Base-by-base conservation (phyloP, 2,797 vertebrate genomes). In the Platalea minor region DNA sequence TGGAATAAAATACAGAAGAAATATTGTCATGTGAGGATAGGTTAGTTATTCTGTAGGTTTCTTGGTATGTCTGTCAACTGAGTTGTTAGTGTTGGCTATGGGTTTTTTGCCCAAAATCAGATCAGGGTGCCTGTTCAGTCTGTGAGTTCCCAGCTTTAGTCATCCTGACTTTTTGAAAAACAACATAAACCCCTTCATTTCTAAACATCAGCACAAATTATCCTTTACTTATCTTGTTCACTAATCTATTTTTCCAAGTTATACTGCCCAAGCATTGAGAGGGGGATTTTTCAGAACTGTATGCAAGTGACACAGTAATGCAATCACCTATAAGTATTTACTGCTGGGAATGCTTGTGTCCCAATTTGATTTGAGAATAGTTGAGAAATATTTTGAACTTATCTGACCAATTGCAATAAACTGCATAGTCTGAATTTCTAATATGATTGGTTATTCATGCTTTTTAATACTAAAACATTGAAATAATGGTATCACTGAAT, bases 21-120 rank as follows among this genome's bases (percentile, higher is more conserved):
- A 48, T 50, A 54, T 18, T 26, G 5, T 33, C 12, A 15, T 7
- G 4, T 23, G 21, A 29, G 1, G 2, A 9, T 26, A 50, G 1
- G 1, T 28, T 63, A 14, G 12, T 46, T 73, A 31, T 15, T 80
- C 45, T 81, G 11, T 18, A 46, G 14, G 8, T 51, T 78, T 73
- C 26, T 86, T 29, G 28, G 6, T 54, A 21, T 39, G 15, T 24
- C 18, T 53, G 14, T 21, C 23, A 67, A 15, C 8, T 21, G 46
- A 21, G 28, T 37, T 76, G 28, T 33, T 54, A 4, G 20, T 26
- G 7, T 28, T 79, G n/a, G 18, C 19, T n/a, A 17, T 14, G 12
- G 20, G 4, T 11, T 37, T 63, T 85, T 76, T 59, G 17, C 18
- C 12, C 16, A 12, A 65, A 79, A 61, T 61, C 14, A 18, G 11